phyloP scores from a whole-genome alignment of 2,113 vertebrate species.

The Larimichthys crocea region DNA sequence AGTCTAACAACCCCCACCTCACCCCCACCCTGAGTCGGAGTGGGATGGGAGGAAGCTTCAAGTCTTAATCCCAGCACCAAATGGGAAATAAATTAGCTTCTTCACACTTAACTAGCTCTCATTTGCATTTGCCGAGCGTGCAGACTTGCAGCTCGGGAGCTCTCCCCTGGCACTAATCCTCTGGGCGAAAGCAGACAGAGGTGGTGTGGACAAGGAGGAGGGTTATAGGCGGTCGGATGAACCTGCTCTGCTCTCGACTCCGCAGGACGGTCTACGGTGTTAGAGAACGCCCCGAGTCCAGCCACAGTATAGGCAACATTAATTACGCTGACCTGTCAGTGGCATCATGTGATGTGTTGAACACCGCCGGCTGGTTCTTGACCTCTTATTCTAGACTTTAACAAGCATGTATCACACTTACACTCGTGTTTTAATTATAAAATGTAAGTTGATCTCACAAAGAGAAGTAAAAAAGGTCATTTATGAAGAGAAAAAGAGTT shows the following conservation, averaged over 20 bases:
- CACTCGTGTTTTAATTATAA: conserved; percentile 21
- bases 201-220: conserved; percentile 57
- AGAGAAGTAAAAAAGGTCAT: too few relatives aligned
- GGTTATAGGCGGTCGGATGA: conserved; percentile 41
- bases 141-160: conserved; percentile 74
- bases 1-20: conserved; percentile 43
- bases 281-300: conserved; percentile 7
- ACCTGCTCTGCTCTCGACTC: conserved; percentile 47
- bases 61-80: conserved; percentile 88
- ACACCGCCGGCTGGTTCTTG: background rate
- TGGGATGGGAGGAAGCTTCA: conserved; percentile 83
- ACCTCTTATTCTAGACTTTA: conserved; percentile 5
- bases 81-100: conserved; percentile 92
- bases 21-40: conserved; percentile 36
- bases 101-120: conserved; percentile 91
- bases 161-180: conserved; percentile 84
- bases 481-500: too few relatives aligned
- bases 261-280: conserved; percentile 16
- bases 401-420: background rate
- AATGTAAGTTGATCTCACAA: background rate
- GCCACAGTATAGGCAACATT: too few relatives aligned
- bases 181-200: conserved; percentile 73
- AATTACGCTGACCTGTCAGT: conserved; percentile 39
- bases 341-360: background rate
- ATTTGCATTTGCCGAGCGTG: conserved; percentile 85